A percentile compares a stretch with the other conserved stretches of the same genome.
These are phyloP conservation scores for Patella depressa DNA, from an alignment of 2,888 invertebrate species.

Conservation along the genomic window DNA sequence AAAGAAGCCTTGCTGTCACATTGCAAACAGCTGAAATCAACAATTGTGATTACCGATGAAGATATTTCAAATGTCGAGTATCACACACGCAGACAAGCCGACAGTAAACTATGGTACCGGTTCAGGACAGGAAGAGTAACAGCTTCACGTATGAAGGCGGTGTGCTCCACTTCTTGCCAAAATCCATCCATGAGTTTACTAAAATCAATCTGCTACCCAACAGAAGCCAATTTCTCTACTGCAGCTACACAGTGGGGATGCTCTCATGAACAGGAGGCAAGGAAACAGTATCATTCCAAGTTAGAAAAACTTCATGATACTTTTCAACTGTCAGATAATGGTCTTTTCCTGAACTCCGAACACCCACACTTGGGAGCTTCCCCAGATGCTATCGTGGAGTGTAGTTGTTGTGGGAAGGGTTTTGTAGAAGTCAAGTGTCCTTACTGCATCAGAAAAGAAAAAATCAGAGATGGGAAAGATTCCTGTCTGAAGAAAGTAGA, in stretches of 20 bases:
- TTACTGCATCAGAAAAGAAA: conserved; percentile 13
- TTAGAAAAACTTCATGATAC: too few species aligned
- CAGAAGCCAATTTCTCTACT: background rate
- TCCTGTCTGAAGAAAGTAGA: background rate
- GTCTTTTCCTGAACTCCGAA: conserved; percentile 19
- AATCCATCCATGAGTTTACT: conserved; percentile 19
- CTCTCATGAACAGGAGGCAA: conserved; percentile 21
- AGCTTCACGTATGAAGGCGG: conserved; percentile 30
- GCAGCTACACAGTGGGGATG: conserved; percentile 23
- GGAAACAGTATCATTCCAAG: background rate
- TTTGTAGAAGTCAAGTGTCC: conserved; percentile 29
- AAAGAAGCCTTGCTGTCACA: too few species aligned
- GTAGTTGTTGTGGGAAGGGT: conserved; percentile 28
- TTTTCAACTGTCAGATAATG: background rate
- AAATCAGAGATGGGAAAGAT: background rate
- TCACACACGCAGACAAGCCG: conserved; percentile 25
- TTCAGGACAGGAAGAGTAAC: conserved; percentile 32
- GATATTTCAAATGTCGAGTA: conserved; percentile 22
- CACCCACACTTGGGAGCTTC: conserved; percentile 24
- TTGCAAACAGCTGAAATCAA: too few species aligned
- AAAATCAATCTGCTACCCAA: conserved; percentile 25
- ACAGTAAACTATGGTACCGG: conserved; percentile 25
- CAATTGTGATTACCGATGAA: background rate
- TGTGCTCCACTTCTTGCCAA: conserved; percentile 13
- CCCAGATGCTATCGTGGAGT: conserved; percentile 21